phyloP scores from a whole-genome alignment of 2,888 invertebrate genomes.

The Diploptera punctata region DNA sequence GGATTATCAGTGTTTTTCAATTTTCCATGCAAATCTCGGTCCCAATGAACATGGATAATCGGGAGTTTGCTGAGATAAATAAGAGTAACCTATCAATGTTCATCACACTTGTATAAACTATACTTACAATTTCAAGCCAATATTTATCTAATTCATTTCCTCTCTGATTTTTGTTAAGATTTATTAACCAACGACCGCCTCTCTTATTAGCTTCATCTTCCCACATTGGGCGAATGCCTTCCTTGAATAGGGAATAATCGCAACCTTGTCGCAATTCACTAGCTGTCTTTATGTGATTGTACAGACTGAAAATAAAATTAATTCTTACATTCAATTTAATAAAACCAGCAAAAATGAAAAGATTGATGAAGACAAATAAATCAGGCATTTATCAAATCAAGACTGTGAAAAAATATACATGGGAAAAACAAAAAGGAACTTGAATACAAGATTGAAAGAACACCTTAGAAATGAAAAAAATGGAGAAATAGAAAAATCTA shows the following conservation, averaged over 20 bases:
- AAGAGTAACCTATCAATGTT: too few species aligned
- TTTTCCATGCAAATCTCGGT: too few species aligned
- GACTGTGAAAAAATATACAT: too few species aligned
- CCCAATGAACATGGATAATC: too few species aligned
- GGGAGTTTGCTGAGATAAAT: too few species aligned
- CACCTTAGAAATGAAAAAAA: too few species aligned
- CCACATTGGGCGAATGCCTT: slow-evolving; percentile 95
- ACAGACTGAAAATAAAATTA: slow-evolving; percentile 67
- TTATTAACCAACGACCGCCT: slow-evolving; percentile 94
- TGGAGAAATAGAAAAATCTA: too few species aligned
- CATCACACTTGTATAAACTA: background rate
- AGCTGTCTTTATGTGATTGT: slow-evolving; percentile 89
- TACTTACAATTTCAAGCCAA: slow-evolving; percentile 88
- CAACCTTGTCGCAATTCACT: slow-evolving; percentile 84
- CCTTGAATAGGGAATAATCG: slow-evolving; percentile 86
- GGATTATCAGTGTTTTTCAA: too few species aligned
- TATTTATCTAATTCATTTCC: slow-evolving; percentile 78
- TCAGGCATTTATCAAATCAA: too few species aligned
- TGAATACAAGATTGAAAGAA: too few species aligned
- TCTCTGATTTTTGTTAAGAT: slow-evolving; percentile 81
- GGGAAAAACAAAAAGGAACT: too few species aligned
- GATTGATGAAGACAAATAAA: too few species aligned
- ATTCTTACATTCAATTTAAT: background rate
- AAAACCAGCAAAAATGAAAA: background rate
- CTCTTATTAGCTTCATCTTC: slow-evolving; percentile 90